These are phyloP conservation scores for Danaus chrysippus DNA, from an alignment of 2,888 invertebrate genomes.

Conservation along the genomic window DNA sequence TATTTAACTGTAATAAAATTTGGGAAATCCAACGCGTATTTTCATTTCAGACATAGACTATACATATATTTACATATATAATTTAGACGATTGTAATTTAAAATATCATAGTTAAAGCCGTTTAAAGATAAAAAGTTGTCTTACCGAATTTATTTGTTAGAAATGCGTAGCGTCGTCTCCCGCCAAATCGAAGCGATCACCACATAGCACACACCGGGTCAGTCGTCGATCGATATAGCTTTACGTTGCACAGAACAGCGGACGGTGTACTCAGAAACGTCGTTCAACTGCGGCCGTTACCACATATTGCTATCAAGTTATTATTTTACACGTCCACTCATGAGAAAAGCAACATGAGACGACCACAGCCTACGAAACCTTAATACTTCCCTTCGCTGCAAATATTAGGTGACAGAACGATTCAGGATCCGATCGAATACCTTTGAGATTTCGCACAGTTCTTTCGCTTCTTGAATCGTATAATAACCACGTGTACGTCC, in stretches of 20 bases:
- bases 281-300: conserved; percentile 62
- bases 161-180: conserved; percentile 52
- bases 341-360: conserved; percentile 79
- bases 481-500: not conserved
- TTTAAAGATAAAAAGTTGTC: conserved; percentile 22
- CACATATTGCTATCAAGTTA: conserved; percentile 74
- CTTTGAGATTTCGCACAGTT: conserved; percentile 57
- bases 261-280: conserved; percentile 51
- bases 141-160: conserved; percentile 33
- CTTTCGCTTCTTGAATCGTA: conserved; percentile 15
- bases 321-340: conserved; percentile 78
- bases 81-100: not conserved
- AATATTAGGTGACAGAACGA: conserved; percentile 75
- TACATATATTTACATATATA: not conserved
- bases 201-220: conserved; percentile 59
- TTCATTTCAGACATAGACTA: not conserved
- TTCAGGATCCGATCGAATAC: conserved; percentile 58
- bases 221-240: conserved; percentile 69
- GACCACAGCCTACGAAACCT: conserved; percentile 78
- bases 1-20: not conserved
- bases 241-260: conserved; percentile 59
- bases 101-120: not conserved
- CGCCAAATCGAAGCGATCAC: conserved; percentile 68
- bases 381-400: conserved; percentile 78
- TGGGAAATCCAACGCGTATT: not conserved